Conservation (phyloP, 2,113 vertebrate genomes). For the Calonectris borealis region DNA sequence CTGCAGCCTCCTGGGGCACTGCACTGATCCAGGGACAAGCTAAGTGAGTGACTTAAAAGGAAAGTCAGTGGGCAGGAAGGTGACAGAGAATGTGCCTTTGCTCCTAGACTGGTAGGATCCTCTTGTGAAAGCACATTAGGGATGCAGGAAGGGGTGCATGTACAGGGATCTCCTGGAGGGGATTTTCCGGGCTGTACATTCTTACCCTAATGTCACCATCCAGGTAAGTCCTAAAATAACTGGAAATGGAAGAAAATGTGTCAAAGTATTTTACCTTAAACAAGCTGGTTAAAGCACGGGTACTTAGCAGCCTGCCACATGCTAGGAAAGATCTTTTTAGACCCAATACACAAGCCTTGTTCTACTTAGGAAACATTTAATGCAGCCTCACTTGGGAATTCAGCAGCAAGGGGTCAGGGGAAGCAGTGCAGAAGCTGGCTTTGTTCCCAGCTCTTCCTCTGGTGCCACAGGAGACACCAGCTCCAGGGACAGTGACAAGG, state of each 20-base stretch:
- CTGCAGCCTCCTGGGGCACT: not conserved
- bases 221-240: not conserved
- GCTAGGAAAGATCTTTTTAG: not conserved
- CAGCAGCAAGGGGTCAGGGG: not conserved
- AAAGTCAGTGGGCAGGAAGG: not conserved
- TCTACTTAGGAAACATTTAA: not conserved
- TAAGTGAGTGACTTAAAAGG: not conserved
- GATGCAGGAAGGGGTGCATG: fast-evolving
- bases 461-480: not conserved
- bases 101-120: not conserved
- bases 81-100: not conserved
- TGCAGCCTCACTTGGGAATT: not conserved
- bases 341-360: not conserved
- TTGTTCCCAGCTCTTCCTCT: not conserved
- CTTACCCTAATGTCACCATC: not conserved
- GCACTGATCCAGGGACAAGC: not conserved
- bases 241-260: not conserved
- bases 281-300: not conserved
- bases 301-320: not conserved
- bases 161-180: not conserved
- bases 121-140: not conserved
- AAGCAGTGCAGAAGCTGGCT: not conserved
- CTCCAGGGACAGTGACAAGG: not conserved
- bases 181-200: not conserved
- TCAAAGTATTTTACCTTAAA: not conserved